A percentile compares a stretch with the other conserved stretches of the same genome.
Evolutionary conservation across 1,140 invertebrate genomes (phyloP).

Genomic region (Leptoteleia sp.): DNA sequence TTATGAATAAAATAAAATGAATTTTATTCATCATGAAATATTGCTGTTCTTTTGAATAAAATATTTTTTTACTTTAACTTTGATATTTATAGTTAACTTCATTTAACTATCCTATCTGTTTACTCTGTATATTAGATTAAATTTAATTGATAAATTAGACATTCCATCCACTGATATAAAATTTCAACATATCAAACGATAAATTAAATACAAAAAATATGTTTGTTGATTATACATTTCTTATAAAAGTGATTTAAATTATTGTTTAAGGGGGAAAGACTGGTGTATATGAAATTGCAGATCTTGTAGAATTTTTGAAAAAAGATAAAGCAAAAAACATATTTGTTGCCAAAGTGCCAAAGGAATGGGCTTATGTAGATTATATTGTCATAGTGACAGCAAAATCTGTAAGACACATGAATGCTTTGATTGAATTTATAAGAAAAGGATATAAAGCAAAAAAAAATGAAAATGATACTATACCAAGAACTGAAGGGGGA

Average conservation of each 20-base stretch:
- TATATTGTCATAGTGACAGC: conserved; percentile 90
- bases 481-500: conserved; percentile 90
- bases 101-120: no score
- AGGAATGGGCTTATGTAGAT: conserved; percentile 89
- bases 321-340: conserved; percentile 90
- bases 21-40: no score
- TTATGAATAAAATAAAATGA: no score
- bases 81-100: no score
- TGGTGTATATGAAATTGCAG: conserved; percentile 93
- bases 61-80: no score
- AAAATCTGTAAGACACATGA: conserved; percentile 87
- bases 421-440: conserved; percentile 88
- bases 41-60: no score
- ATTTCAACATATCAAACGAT: no score
- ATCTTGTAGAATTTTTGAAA: conserved; percentile 88
- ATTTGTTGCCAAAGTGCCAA: conserved; percentile 89
- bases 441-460: conserved; percentile 90
- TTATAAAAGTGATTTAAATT: background rate
- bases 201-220: no score
- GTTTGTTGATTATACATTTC: no score
- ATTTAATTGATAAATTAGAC: no score
- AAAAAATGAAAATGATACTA: conserved; percentile 83
- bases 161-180: no score
- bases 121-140: no score
- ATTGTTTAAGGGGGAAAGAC: conserved; percentile 85